Evolutionary conservation across 92 coral and sea anemone species (phyloP).

Genomic region (Palythoa grandis): DNA sequence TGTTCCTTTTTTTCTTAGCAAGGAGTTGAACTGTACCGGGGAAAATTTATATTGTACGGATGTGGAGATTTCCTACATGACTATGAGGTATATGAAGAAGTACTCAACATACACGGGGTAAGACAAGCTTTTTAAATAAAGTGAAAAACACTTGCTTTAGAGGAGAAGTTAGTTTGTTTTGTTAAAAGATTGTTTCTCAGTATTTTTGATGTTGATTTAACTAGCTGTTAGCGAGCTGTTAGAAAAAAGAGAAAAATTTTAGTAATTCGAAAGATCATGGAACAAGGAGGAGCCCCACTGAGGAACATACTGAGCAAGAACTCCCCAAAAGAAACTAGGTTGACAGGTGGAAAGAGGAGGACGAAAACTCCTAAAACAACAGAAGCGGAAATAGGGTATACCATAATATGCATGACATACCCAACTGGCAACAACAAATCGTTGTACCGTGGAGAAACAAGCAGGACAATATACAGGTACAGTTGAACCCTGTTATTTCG

Average conservation of each 20-base stretch:
- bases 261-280: neutral
- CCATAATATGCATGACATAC: too few species aligned
- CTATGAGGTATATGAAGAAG: conserved; percentile 26
- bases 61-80: conserved; percentile 36
- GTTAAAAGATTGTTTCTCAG: too few species aligned
- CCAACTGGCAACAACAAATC: too few species aligned
- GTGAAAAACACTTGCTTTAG: neutral
- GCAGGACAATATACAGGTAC: too few species aligned
- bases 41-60: conserved; percentile 33
- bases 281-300: neutral
- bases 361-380: neutral
- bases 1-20: neutral
- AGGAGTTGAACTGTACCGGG: conserved; percentile 39
- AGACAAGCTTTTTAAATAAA: neutral
- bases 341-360: neutral
- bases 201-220: too few species aligned
- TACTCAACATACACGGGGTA: conserved; percentile 34
- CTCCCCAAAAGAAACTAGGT: neutral
- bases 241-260: neutral
- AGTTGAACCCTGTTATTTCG: too few species aligned
- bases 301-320: neutral
- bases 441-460: too few species aligned
- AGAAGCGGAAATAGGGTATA: neutral
- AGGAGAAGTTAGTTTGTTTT: too few species aligned
- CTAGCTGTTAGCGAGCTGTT: neutral